These are phyloP conservation scores for Pocillopora grandis DNA, from an alignment of 92 coral and sea anemone species.

Conservation along the genomic window DNA sequence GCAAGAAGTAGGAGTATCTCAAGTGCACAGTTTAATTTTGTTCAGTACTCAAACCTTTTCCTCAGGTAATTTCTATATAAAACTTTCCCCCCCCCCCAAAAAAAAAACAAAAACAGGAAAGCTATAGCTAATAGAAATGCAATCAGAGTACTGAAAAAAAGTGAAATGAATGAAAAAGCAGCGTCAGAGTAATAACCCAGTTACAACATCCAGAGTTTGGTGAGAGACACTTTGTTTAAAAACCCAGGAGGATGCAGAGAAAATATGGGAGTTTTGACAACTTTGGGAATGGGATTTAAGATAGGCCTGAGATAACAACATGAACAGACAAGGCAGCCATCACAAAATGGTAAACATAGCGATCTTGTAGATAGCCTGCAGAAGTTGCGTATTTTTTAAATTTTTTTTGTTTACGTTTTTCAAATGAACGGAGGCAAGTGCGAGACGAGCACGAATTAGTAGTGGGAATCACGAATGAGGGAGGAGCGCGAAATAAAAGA, in stretches of 20 bases:
- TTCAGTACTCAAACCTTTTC: constrained; percentile 10
- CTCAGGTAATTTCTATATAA: constrained; percentile 1
- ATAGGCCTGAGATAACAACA: no score
- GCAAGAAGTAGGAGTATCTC: constrained; percentile 18
- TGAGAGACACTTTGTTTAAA: neutral
- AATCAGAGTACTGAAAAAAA: neutral
- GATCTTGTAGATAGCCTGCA: neutral
- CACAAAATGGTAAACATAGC: constrained; percentile 7
- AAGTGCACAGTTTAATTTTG: neutral
- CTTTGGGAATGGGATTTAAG: neutral
- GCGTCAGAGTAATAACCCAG: no score
- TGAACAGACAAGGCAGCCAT: neutral
- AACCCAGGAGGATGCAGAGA: neutral
- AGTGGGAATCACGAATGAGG: no score
- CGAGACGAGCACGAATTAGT: no score
- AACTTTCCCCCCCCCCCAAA: neutral
- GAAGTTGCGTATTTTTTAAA: no score
- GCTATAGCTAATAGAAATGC: neutral
- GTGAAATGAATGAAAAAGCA: neutral
- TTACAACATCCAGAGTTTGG: no score
- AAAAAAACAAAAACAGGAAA: neutral
- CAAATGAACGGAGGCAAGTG: no score
- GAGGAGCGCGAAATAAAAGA: no score
- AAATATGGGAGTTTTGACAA: constrained; percentile 19
- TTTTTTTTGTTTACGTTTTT: no score